Percentiles rank a stretch among this genome's conserved stretches.
Evolutionary conservation across 2,113 vertebrate genomes (phyloP).

Genomic region (Trichechus manatus): DNA sequence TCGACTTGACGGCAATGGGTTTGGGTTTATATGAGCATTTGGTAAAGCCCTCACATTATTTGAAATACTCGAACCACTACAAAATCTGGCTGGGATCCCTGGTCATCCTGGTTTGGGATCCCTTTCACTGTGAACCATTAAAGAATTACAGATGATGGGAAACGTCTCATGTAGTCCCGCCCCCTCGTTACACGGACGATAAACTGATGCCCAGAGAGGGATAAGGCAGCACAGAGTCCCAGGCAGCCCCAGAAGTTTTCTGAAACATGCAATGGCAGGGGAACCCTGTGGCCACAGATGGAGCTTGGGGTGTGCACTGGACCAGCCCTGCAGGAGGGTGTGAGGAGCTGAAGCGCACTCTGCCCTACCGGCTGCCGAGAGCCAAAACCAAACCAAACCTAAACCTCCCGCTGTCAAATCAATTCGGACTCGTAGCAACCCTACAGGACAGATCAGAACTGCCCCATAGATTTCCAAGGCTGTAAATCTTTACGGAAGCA

Average conservation of each 20-base stretch:
- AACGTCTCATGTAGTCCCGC: not conserved
- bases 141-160: not conserved
- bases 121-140: not conserved
- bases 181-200: not conserved
- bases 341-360: too few relatives aligned
- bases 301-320: not conserved
- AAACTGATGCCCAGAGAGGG: not conserved
- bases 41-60: not conserved
- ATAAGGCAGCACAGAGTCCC: not conserved
- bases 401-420: too few relatives aligned
- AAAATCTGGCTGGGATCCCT: not conserved
- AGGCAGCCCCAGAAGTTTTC: not conserved
- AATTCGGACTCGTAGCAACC: too few relatives aligned
- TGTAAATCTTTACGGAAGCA: not conserved
- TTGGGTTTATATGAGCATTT: not conserved
- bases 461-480: not conserved
- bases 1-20: too few relatives aligned
- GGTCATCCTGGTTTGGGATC: not conserved
- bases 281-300: not conserved
- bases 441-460: too few relatives aligned
- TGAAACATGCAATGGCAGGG: not conserved
- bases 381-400: too few relatives aligned
- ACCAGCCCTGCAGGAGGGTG: fast-evolving
- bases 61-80: not conserved
- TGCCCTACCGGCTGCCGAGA: not conserved